These are phyloP conservation scores for Chionoecetes opilio DNA, from an alignment of 1,140 invertebrate genomes.

Conservation along the genomic window DNA sequence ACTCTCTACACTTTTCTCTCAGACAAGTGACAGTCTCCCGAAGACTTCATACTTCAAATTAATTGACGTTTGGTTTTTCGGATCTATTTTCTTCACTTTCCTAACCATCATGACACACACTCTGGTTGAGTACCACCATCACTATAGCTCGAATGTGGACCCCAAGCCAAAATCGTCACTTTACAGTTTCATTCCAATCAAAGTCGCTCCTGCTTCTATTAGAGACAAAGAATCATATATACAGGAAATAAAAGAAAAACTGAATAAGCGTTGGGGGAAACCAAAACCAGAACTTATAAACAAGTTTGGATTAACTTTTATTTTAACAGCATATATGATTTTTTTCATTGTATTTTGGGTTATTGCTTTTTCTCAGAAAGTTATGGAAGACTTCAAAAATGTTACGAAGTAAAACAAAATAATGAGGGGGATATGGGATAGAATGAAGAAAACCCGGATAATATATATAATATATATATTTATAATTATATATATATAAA, in stretches of 20 bases:
- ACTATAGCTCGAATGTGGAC: not conserved
- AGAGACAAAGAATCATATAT: no score
- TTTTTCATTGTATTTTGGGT: constrained; percentile 46
- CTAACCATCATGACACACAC: constrained; percentile 46
- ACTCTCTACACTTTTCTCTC: constrained; percentile 63
- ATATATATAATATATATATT: not conserved
- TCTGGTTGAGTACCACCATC: constrained; percentile 38
- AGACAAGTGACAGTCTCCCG: constrained; percentile 45
- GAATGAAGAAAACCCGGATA: not conserved
- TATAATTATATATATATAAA: no score
- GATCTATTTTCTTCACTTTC: constrained; percentile 60
- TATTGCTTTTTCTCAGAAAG: not conserved
- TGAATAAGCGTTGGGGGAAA: not conserved
- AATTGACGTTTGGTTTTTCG: no score
- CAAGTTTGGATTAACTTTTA: not conserved
- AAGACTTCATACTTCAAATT: constrained; percentile 71
- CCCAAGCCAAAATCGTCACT: not conserved
- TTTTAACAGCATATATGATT: constrained; percentile 18
- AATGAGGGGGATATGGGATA: no score
- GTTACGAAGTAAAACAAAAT: no score
- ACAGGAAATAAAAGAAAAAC: not conserved
- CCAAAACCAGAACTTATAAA: constrained; percentile 9
- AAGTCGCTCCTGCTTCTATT: not conserved
- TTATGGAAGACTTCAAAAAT: not conserved
- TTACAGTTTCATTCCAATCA: not conserved